Evolutionary conservation across 2,888 invertebrate species (phyloP).

Genomic region (Acleris holmiana): DNA sequence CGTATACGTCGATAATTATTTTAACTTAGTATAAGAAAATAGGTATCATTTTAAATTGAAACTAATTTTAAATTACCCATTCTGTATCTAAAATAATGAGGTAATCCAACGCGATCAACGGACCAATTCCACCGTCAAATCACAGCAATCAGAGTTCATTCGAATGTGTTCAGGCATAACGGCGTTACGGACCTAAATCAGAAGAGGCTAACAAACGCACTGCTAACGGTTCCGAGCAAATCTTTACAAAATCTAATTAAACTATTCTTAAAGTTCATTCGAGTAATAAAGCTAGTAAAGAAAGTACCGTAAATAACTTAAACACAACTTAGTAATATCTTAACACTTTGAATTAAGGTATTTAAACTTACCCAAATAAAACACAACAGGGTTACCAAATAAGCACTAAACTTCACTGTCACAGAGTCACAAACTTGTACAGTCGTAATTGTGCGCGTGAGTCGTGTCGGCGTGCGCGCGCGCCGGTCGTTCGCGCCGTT

Average conservation of each 20-base stretch:
- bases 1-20: no score
- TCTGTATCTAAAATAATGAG: not conserved
- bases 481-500: conserved; percentile 64
- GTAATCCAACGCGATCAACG: conserved; percentile 4
- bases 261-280: not conserved
- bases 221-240: conserved; percentile 26
- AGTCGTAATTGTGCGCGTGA: conserved; percentile 45
- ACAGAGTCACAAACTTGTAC: conserved; percentile 14
- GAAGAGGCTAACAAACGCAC: conserved; percentile 14
- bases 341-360: not conserved
- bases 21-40: not conserved
- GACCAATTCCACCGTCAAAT: conserved; percentile 12
- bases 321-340: not conserved
- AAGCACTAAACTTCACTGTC: conserved; percentile 19
- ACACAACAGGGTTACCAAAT: conserved; percentile 2
- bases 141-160: conserved; percentile 29
- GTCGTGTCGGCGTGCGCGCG: conserved; percentile 52
- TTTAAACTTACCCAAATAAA: conserved; percentile 10
- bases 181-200: conserved; percentile 28
- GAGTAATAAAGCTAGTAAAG: not conserved
- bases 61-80: not conserved
- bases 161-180: conserved; percentile 37
- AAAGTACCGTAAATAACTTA: conserved; percentile 12
- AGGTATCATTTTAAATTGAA: not conserved
- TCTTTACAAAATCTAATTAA: conserved; percentile 10